These are phyloP conservation scores for Erebia palarica DNA, from an alignment of 2,888 invertebrate species.

Conservation along the genomic window DNA sequence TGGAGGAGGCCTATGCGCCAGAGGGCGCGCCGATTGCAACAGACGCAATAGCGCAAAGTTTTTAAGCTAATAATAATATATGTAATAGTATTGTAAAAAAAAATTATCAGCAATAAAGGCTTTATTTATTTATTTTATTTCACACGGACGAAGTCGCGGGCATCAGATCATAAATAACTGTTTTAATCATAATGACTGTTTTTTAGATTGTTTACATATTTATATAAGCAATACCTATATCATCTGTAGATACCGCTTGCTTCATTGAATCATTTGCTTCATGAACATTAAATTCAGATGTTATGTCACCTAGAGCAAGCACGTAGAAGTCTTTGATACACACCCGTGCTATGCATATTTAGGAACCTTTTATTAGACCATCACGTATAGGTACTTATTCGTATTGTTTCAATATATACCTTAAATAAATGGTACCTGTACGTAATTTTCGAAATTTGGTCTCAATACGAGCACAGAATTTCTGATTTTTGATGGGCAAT, in stretches of 20 bases:
- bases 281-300: neutral
- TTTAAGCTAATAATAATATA: too few relatives aligned
- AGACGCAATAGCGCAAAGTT: too few relatives aligned
- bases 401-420: slow-evolving; percentile 8
- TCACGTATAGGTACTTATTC: neutral
- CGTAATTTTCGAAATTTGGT: slow-evolving; percentile 3
- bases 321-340: neutral
- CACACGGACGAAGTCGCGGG: too few relatives aligned
- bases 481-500: neutral
- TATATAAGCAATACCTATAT: too few relatives aligned
- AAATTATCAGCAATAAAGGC: too few relatives aligned
- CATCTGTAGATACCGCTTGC: neutral
- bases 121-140: too few relatives aligned
- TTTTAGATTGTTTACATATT: too few relatives aligned
- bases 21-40: too few relatives aligned
- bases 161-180: too few relatives aligned
- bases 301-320: neutral
- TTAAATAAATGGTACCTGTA: slow-evolving; percentile 1
- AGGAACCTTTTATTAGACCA: neutral
- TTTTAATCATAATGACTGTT: too few relatives aligned
- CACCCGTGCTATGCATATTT: slow-evolving; percentile 5
- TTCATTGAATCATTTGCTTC: neutral
- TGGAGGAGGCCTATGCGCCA: too few relatives aligned
- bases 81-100: too few relatives aligned
- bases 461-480: slow-evolving; percentile 11